Percentiles rank a stretch among this genome's conserved stretches.
These are phyloP conservation scores for Tolmerus cingulatus DNA, from an alignment of 2,888 invertebrate species.

Conservation along the genomic window DNA sequence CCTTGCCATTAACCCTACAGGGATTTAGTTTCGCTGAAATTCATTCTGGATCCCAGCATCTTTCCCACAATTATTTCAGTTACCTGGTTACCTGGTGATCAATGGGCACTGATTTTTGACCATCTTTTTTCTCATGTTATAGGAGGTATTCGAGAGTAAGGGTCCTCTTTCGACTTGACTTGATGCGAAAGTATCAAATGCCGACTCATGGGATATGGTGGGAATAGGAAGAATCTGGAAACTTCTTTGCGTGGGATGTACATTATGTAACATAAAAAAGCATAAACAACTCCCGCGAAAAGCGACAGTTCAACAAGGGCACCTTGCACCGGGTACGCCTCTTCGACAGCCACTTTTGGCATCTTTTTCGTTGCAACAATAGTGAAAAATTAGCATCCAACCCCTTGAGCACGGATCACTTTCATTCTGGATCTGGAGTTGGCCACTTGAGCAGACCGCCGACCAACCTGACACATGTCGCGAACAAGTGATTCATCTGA, in stretches of 20 bases:
- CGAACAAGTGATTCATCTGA: constrained; percentile 42
- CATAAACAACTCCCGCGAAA: background rate
- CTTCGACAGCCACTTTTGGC: background rate
- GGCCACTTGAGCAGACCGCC: constrained; percentile 36
- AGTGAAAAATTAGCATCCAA: constrained; percentile 29
- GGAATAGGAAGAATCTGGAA: background rate
- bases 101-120: background rate
- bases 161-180: background rate
- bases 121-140: background rate
- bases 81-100: background rate
- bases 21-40: background rate
- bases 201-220: background rate
- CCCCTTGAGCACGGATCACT: constrained; percentile 35
- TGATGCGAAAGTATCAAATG: background rate
- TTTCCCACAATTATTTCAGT: background rate
- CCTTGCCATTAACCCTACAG: background rate
- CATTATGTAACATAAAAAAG: background rate
- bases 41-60: background rate
- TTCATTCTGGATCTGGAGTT: background rate
- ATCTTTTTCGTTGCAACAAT: background rate
- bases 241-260: background rate
- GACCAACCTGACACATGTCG: constrained; percentile 47
- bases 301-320: background rate
- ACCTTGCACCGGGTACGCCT: background rate
- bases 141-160: background rate